Evolutionary conservation across 23 tunicate genomes (phyloP).

Genomic region (Halocynthia aurantium): DNA sequence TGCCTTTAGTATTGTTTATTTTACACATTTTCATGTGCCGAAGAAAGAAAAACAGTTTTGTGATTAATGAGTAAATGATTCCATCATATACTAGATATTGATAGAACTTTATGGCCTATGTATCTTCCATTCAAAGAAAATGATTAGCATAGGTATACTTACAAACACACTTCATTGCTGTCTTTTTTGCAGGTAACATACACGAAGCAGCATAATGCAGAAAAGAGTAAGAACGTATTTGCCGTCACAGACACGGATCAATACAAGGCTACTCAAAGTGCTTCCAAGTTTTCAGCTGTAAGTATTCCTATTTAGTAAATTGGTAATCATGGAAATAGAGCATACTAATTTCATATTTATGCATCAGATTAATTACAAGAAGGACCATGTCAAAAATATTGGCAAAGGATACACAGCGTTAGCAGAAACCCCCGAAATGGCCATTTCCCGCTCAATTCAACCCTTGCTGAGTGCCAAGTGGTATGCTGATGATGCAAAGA

Average conservation of each 20-base stretch:
- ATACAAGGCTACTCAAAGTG: constrained; percentile 33
- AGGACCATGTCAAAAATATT: constrained; percentile 37
- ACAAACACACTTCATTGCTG: background rate
- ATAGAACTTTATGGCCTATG: constrained; percentile 2
- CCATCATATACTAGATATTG: background rate
- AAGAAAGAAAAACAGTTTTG: no score
- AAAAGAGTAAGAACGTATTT: constrained; percentile 49
- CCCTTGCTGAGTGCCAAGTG: constrained; percentile 25
- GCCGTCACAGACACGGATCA: constrained; percentile 54
- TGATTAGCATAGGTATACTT: background rate
- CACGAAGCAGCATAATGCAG: constrained; percentile 38
- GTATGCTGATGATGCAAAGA: constrained; percentile 25
- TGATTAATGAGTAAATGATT: no score
- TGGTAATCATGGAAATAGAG: no score
- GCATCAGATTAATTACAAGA: constrained; percentile 47
- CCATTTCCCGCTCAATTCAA: constrained; percentile 15
- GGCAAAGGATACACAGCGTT: constrained; percentile 34
- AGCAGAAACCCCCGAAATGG: constrained; percentile 19
- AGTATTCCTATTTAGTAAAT: background rate
- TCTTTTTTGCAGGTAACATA: constrained; percentile 36
- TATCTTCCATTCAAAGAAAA: no score
- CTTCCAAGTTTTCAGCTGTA: constrained; percentile 47
- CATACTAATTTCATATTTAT: background rate
- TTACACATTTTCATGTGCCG: no score
- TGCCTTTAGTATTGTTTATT: no score